Evolutionary conservation across 2,888 invertebrate species (phyloP), one percentile per base, ranked within the genome.

Genomic region (Acronicta aceris): DNA sequence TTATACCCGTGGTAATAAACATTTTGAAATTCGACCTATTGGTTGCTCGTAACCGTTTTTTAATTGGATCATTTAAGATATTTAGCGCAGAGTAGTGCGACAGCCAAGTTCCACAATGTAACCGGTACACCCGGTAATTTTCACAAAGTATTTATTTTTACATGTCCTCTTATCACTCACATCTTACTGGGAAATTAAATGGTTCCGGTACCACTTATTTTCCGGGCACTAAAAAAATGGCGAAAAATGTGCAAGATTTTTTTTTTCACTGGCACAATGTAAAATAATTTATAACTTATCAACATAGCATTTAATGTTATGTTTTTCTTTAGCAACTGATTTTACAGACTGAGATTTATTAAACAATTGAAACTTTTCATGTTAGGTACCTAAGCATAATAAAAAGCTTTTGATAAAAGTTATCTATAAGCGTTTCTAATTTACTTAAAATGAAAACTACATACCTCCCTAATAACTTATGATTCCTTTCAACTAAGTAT

Each of bases 381-480:
- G n/a, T n/a, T 72, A 48, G 4, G n/a, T n/a, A n/a, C n/a, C 4
- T 21, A 21, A 21, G 21, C 4, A 21, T 7, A 56, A 41, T 52
- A 25, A 10, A 13, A 48, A 72, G 64, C 55, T 60, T 71, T 21
- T 21, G 21, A 4, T 57, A 21, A 55, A 59, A 58, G 59, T 64
- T 64, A 54, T 38, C 12, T 12, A 36, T 40, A 45, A 68, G 54
- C 59, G 41, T 57, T 55, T 41, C 21, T 30, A 40, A 45, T 30
- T 27, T 41, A 38, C 47, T 50, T 41, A 68, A 62, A 47, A 58
- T 42, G 21, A 3, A 67, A 53, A 27, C 54, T 70, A 78, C 78
- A 59, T 78, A 81, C 82, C 77, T 77, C 74, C 79, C 81, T 76
- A 75, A 52, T 47, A 62, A 65, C 66, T 67, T 66, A 58, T 53